Evolutionary conservation across 2,888 invertebrate species (phyloP).

Genomic region (Drosophila falleni): DNA sequence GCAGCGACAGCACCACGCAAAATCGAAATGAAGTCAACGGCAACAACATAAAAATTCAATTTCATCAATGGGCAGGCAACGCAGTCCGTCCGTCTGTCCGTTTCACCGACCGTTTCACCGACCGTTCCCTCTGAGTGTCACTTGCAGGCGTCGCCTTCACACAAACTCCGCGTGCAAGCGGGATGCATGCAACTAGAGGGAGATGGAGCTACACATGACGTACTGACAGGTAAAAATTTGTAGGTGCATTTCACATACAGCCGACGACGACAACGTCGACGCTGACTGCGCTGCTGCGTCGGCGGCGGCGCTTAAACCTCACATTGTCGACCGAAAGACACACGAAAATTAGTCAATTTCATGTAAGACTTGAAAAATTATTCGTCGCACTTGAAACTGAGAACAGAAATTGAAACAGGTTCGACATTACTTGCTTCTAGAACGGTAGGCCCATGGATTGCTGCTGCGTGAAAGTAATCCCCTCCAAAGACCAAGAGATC

Average conservation of each 20-base stretch:
- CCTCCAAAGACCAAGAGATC: conserved; percentile 43
- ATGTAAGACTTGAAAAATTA: conserved; percentile 68
- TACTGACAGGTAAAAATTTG: conserved; percentile 76
- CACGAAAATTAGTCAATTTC: conserved; percentile 82
- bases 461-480: conserved; percentile 74
- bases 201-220: conserved; percentile 37
- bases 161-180: conserved; percentile 41
- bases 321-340: conserved; percentile 17
- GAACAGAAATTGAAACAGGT: conserved; percentile 62
- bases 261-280: conserved; percentile 8
- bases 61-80: conserved; percentile 82
- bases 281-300: conserved; percentile 39
- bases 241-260: conserved; percentile 70
- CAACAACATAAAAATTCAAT: conserved; percentile 82
- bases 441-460: conserved; percentile 60
- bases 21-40: conserved; percentile 69
- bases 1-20: conserved; percentile 52
- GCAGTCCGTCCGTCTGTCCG: conserved; percentile 21
- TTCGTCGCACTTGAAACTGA: conserved; percentile 53
- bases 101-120: conserved; percentile 10
- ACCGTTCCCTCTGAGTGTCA: conserved; percentile 56
- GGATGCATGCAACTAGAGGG: conserved; percentile 23
- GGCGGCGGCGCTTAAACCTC: conserved; percentile 27
- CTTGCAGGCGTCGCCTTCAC: conserved; percentile 72
- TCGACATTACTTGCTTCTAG: conserved; percentile 42